Evolutionary conservation across 2,888 invertebrate genomes (phyloP).

Genomic region (Parnassius orleans): DNA sequence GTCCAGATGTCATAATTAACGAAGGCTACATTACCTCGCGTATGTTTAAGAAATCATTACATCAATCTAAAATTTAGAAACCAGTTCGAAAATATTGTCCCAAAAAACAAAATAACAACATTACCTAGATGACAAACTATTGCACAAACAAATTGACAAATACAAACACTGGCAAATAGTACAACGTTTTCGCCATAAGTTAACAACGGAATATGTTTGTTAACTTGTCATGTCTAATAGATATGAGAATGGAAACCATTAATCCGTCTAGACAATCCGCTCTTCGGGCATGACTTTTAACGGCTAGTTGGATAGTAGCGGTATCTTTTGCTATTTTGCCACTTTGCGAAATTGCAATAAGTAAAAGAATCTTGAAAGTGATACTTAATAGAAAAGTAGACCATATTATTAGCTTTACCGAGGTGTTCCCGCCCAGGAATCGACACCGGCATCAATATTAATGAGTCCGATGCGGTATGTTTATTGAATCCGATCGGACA

Average conservation of each 20-base stretch:
- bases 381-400: too few relatives aligned
- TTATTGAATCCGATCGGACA: conserved; percentile 19
- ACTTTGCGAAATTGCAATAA: neutral
- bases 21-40: too few relatives aligned
- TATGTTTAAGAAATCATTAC: too few relatives aligned
- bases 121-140: too few relatives aligned
- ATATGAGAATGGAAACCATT: conserved; percentile 12
- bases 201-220: neutral
- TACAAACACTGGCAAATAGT: too few relatives aligned
- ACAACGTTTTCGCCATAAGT: too few relatives aligned
- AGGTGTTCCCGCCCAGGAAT: conserved; percentile 4
- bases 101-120: too few relatives aligned
- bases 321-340: neutral
- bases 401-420: neutral
- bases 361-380: too few relatives aligned
- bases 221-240: neutral
- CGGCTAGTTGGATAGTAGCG: neutral
- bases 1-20: too few relatives aligned
- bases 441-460: conserved; percentile 15
- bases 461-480: conserved; percentile 14
- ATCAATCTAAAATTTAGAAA: too few relatives aligned
- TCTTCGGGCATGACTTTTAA: neutral
- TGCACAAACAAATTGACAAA: too few relatives aligned
- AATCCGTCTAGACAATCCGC: conserved; percentile 22
- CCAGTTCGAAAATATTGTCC: too few relatives aligned